phyloP scores from a whole-genome alignment of 2,888 invertebrate species.

The Xanthorhoe spadicearia region DNA sequence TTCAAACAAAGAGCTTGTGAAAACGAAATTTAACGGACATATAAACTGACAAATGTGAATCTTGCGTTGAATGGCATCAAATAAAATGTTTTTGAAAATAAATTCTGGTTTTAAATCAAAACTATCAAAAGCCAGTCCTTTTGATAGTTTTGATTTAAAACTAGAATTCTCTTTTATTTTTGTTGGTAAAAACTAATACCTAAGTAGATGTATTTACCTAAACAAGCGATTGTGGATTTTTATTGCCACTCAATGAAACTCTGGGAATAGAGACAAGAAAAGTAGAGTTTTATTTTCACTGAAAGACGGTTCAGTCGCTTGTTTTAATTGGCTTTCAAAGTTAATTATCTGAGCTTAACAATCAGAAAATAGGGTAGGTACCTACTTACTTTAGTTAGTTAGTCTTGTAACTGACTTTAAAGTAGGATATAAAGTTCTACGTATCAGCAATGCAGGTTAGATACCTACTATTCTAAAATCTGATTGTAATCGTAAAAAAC shows the following conservation, averaged over 20 bases:
- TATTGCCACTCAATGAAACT: background rate
- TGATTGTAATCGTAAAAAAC: too few relatives aligned
- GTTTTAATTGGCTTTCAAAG: conserved; percentile 17
- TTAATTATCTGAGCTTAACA: conserved; percentile 10
- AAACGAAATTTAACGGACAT: conserved; percentile 12
- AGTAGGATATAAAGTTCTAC: background rate
- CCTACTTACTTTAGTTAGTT: background rate
- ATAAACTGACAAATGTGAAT: conserved; percentile 12
- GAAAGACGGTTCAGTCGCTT: background rate
- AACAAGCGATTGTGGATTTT: background rate
- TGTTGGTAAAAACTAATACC: too few relatives aligned
- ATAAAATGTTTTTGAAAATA: too few relatives aligned
- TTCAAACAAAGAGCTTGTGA: conserved; percentile 19
- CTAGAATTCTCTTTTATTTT: too few relatives aligned
- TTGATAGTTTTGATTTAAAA: too few relatives aligned
- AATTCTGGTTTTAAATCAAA: too few relatives aligned
- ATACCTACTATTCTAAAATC: background rate
- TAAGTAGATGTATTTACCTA: background rate
- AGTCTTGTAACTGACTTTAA: background rate
- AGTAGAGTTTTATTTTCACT: conserved; percentile 2
- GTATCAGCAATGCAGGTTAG: background rate
- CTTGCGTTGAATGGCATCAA: too few relatives aligned
- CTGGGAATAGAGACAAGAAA: background rate
- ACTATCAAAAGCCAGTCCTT: too few relatives aligned
- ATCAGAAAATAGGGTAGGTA: conserved; percentile 12